phyloP scores from a whole-genome alignment of 2,888 invertebrate genomes.

The Glaucopsyche alexis region DNA sequence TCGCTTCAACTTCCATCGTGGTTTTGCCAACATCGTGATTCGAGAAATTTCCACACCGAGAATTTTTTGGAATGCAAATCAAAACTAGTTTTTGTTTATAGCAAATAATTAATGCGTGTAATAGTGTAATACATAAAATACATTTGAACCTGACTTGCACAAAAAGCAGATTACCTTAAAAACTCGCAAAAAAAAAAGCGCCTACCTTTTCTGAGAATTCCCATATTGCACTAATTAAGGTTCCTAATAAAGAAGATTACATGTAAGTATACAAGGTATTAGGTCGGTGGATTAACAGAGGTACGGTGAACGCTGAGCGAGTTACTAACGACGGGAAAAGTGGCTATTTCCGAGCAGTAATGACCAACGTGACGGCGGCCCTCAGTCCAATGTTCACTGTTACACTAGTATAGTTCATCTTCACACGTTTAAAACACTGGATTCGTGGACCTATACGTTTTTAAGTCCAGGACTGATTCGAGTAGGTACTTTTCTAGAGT shows the following conservation, averaged over 20 bases:
- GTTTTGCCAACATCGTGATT: background rate
- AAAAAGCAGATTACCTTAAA: background rate
- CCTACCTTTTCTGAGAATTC: background rate
- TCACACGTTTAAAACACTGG: background rate
- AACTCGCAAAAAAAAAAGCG: background rate
- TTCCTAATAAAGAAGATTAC: conserved; percentile 9
- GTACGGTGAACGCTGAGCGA: conserved; percentile 57
- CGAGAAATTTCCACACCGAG: background rate
- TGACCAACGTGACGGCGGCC: conserved; percentile 69
- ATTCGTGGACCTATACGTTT: background rate
- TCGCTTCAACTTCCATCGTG: conserved; percentile 1
- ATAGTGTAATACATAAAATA: no score
- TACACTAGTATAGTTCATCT: conserved; percentile 6
- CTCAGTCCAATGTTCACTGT: conserved; percentile 42
- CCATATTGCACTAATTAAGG: conserved; percentile 19
- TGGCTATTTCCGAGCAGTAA: conserved; percentile 78
- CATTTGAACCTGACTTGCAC: no score
- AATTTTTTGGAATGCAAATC: background rate
- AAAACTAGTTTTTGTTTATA: background rate
- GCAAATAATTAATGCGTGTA: background rate
- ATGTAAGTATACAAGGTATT: conserved; percentile 20
- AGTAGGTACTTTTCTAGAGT: no score
- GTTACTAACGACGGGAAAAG: conserved; percentile 77
- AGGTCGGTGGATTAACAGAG: conserved; percentile 46
- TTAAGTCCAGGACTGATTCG: no score